Percentiles rank a stretch among this genome's conserved stretches.
These are phyloP conservation scores for Montipora foliosa DNA, from an alignment of 64 coral and sea anemone genomes.

Conservation along the genomic window DNA sequence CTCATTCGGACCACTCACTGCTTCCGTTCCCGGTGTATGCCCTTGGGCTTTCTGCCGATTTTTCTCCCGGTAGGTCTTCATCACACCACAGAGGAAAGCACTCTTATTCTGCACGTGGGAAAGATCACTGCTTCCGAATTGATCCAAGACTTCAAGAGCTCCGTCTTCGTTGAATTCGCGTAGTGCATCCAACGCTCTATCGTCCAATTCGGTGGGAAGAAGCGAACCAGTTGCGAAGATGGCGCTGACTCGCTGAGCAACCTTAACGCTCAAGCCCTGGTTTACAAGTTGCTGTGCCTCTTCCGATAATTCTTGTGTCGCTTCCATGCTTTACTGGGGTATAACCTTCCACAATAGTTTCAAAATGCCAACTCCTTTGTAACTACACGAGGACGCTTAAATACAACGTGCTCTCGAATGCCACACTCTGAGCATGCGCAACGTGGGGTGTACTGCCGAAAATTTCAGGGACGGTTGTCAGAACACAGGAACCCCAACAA, in stretches of 20 bases:
- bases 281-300: constrained; percentile 85
- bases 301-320: constrained; percentile 38
- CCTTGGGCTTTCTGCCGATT: constrained; percentile 81
- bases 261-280: constrained; percentile 76
- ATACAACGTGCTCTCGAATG: constrained; percentile 7
- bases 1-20: constrained; percentile 86
- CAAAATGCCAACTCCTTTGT: too few species aligned
- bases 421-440: not conserved
- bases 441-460: too few species aligned
- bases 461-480: too few species aligned
- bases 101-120: constrained; percentile 99
- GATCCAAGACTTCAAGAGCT: constrained; percentile 92
- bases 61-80: constrained; percentile 99
- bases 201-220: constrained; percentile 87
- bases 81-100: constrained; percentile 97
- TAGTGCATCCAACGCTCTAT: constrained; percentile 93
- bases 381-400: too few species aligned
- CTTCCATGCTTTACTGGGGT: not conserved
- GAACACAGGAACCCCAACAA: too few species aligned
- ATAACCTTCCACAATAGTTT: not conserved
- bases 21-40: constrained; percentile 56
- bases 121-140: constrained; percentile 97
- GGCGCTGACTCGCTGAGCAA: constrained; percentile 82
- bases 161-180: constrained; percentile 99
- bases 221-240: constrained; percentile 85